phyloP scores from a whole-genome alignment of 2,888 invertebrate species.

The Oscheius sp. region DNA sequence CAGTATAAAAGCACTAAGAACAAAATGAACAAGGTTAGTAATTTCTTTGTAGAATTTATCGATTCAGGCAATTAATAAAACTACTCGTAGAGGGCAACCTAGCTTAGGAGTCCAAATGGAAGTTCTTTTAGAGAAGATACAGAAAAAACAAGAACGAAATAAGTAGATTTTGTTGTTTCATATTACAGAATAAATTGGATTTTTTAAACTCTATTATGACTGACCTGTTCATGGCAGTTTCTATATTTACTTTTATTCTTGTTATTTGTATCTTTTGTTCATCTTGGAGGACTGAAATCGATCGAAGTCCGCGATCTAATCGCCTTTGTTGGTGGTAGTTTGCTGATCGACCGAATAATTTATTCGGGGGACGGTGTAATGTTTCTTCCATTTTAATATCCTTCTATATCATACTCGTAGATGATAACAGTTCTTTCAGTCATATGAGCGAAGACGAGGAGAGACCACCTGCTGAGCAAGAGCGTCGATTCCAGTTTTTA shows the following conservation, averaged over 20 bases:
- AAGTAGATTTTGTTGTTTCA: background rate
- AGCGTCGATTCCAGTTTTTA: background rate
- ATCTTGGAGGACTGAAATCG: background rate
- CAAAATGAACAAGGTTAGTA: constrained; percentile 22
- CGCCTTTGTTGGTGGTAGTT: constrained; percentile 15
- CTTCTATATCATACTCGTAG: background rate
- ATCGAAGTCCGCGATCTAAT: constrained; percentile 23
- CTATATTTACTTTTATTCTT: background rate
- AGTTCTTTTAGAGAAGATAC: constrained; percentile 18
- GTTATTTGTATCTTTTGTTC: background rate
- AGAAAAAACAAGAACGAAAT: no score
- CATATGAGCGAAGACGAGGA: background rate
- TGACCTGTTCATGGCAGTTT: background rate
- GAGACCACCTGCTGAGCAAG: background rate
- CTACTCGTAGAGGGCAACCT: constrained; percentile 22
- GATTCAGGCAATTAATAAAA: constrained; percentile 19
- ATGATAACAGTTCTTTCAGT: background rate
- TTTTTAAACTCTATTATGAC: background rate
- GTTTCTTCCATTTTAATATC: background rate
- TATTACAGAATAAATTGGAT: background rate
- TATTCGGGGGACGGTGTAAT: background rate
- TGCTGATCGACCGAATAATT: constrained; percentile 8
- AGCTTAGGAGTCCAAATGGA: constrained; percentile 26
- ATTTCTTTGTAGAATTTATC: background rate
- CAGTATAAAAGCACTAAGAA: constrained; percentile 7